These are phyloP conservation scores for Rhinolophus sinicus DNA, from an alignment of 2,113 vertebrate species.

Conservation along the genomic window DNA sequence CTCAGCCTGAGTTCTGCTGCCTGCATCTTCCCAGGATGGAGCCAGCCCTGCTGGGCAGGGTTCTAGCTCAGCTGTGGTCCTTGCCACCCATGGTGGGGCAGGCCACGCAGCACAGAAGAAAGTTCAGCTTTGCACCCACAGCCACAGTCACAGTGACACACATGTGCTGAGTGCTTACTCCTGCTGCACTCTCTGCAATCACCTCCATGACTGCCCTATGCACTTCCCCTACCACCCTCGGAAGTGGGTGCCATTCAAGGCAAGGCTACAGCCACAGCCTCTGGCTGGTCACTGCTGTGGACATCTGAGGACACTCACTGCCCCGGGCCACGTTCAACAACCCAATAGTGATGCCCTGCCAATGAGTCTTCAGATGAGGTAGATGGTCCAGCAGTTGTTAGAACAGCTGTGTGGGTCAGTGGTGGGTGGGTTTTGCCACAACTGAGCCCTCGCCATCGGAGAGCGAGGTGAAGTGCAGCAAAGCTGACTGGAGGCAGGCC, in stretches of 20 bases:
- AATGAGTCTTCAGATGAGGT: neutral
- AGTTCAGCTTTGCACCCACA: neutral
- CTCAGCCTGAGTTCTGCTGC: neutral
- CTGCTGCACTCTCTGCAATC: neutral
- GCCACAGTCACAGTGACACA: neutral
- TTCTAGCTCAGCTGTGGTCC: neutral
- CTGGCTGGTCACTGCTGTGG: neutral
- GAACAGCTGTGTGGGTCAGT: neutral
- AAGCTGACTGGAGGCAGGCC: rapidly evolving
- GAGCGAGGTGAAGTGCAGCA: neutral
- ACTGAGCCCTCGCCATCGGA: neutral
- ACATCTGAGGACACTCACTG: neutral
- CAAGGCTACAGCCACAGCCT: neutral
- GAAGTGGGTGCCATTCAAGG: neutral
- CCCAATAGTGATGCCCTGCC: rapidly evolving
- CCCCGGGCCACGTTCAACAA: rapidly evolving
- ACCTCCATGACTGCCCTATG: neutral
- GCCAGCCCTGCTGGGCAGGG: neutral
- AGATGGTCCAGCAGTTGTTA: neutral
- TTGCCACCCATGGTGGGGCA: neutral
- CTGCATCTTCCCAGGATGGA: neutral
- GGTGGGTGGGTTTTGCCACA: rapidly evolving
- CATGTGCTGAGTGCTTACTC: rapidly evolving
- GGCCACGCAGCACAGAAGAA: rapidly evolving
- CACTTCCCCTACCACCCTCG: rapidly evolving